Percentiles rank a stretch among this genome's conserved stretches.
Conservation (phyloP, 2,888 invertebrate species). For the Sabatieria punctata region DNA sequence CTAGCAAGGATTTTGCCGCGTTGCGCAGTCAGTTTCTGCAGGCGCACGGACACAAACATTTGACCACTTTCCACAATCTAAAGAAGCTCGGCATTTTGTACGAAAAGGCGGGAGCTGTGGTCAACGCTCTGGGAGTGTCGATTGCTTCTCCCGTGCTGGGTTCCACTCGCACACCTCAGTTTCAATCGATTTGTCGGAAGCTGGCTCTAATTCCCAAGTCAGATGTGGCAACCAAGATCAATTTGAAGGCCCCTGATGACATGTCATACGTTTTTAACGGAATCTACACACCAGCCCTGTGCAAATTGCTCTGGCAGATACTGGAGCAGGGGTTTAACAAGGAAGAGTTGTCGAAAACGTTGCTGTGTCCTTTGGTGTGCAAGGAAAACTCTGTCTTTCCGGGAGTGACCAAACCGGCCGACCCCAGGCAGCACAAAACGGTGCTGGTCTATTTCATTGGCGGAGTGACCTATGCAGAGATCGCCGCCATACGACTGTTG, state of each 20-base stretch:
- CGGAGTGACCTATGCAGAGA: slow-evolving; percentile 77
- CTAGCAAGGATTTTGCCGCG: slow-evolving; percentile 51
- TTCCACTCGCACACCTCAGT: no score
- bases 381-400: neutral
- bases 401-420: neutral
- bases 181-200: no score
- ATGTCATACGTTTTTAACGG: slow-evolving; percentile 85
- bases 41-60: slow-evolving; percentile 65
- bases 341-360: slow-evolving; percentile 8
- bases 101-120: slow-evolving; percentile 36
- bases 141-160: no score
- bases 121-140: no score
- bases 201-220: no score
- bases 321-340: slow-evolving; percentile 15
- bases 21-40: slow-evolving; percentile 63
- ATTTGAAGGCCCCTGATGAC: slow-evolving; percentile 53
- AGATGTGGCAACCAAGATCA: slow-evolving; percentile 26
- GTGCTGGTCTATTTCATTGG: slow-evolving; percentile 74
- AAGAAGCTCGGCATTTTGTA: slow-evolving; percentile 51
- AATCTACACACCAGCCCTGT: slow-evolving; percentile 57
- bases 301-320: slow-evolving; percentile 35
- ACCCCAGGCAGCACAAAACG: slow-evolving; percentile 37
- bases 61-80: slow-evolving; percentile 60
- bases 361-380: neutral
- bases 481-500: slow-evolving; percentile 69